These are phyloP conservation scores for Vanacampus margaritifer DNA, from an alignment of 2,113 vertebrate species.

Conservation along the genomic window DNA sequence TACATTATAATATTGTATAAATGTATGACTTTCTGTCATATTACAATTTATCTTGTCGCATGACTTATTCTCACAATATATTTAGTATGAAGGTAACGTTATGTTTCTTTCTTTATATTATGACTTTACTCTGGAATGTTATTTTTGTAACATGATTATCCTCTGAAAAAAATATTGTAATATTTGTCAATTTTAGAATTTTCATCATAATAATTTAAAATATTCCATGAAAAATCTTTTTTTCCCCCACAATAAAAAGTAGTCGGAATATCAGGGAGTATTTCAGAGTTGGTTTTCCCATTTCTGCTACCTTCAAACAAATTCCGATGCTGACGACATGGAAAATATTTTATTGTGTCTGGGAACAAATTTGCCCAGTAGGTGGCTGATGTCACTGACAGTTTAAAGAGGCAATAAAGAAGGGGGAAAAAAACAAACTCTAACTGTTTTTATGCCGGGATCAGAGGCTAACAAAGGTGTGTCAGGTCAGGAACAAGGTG, in stretches of 20 bases:
- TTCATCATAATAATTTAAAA: background rate
- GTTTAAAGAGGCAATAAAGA: slow-evolving; percentile 33
- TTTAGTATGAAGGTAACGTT: background rate
- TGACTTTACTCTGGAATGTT: background rate
- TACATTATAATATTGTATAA: too few species aligned
- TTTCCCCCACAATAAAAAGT: background rate
- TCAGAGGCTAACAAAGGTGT: background rate
- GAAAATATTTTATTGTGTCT: slow-evolving; percentile 17
- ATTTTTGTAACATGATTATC: background rate
- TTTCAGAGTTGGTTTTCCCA: too few species aligned
- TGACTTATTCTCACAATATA: background rate
- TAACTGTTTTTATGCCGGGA: background rate
- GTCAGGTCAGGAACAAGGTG: background rate
- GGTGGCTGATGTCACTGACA: background rate
- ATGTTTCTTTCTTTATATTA: background rate
- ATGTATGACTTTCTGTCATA: background rate
- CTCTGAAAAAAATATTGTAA: background rate
- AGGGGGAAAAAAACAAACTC: background rate
- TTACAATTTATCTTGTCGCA: background rate
- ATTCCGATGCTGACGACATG: background rate
- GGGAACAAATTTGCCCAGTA: slow-evolving; percentile 15
- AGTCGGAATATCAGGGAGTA: background rate
- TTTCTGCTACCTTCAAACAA: background rate
- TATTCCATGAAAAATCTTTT: background rate
- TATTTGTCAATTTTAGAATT: background rate